Base-by-base conservation (phyloP, 1,140 invertebrate species). In the Aphaenogaster ashmeadi region DNA sequence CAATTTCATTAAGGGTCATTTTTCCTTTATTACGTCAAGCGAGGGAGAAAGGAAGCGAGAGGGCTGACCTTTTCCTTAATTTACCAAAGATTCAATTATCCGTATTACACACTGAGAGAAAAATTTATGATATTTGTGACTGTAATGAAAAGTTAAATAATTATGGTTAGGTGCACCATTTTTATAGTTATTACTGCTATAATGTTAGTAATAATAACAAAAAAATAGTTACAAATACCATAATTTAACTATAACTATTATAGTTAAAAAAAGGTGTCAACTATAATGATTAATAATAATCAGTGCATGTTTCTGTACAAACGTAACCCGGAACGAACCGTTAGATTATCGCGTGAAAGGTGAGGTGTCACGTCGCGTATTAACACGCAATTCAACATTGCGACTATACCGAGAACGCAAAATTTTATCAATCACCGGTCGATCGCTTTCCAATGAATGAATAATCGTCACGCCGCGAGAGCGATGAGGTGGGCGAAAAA, bases 361-460 rank as follows among this genome's bases (percentile, higher is more conserved):
- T 38, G 18, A 72, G 1, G 2, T 41, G 52, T 33, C 4, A 15
- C 36, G 58, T 81, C 41, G 27, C 52, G 66, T 72, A 72, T 72
- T 15, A 56, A 44, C 79, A 27, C 11, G 67, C 38, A 58, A 83
- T 58, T 56, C 11, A 44, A 41, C 62, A 36, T 52, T 27, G 2
- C 21, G 50, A 72, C 13, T 9, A 60, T 9, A 60, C 7, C 21
- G 38, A 27, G 36, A 83, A 58, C 38, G 38, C 38, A 21, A 56
- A 72, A 83, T 60, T 83, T 74, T 58, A 83, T 83, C 38, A 58
- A 44, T 72, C 44, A 64, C 9, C 15, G 13, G 33, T 21, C 15
- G 50, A 44, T 81, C 66, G 21, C 13, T 44, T 47, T 44, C 6
- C 18, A 33, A 83, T 47, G 52, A 83, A 83, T 72, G 56, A 83